phyloP scores from a whole-genome alignment of 2,797 vertebrate genomes.

The Smutsia gigantea region DNA sequence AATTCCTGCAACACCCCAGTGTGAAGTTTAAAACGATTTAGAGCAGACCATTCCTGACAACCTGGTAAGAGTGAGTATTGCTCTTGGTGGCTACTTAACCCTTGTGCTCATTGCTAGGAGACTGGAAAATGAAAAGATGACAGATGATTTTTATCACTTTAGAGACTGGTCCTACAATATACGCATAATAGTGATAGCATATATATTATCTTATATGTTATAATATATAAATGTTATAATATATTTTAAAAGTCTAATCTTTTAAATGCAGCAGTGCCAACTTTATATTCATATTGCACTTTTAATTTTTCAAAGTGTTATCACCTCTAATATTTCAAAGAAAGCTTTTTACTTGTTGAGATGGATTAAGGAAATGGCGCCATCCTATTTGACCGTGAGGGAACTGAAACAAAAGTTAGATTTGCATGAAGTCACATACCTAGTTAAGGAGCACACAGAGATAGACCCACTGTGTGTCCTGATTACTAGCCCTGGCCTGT shows the following conservation, averaged over 20 bases:
- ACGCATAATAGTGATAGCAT: not conserved
- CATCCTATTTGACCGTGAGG: not conserved
- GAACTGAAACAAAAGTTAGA: not conserved
- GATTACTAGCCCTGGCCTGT: not conserved
- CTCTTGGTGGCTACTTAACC: not conserved
- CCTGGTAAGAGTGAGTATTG: not conserved
- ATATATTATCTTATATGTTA: not conserved
- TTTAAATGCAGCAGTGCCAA: not conserved
- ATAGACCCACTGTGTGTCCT: not conserved
- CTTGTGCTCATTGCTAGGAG: not conserved
- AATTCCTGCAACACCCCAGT: not conserved
- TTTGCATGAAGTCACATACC: not conserved
- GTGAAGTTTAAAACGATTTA: not conserved
- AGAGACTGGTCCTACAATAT: not conserved
- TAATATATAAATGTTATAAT: not conserved
- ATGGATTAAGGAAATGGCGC: not conserved
- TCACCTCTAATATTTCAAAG: not conserved
- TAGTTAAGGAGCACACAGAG: not conserved
- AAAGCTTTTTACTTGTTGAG: not conserved
- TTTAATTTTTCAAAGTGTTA: slow-evolving; percentile 1
- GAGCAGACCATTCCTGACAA: not conserved
- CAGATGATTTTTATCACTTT: not conserved
- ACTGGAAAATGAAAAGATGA: not conserved
- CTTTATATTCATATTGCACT: not conserved
- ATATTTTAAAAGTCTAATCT: not conserved